phyloP scores from a whole-genome alignment of 2,888 invertebrate species.

The Scaptomyza flava region DNA sequence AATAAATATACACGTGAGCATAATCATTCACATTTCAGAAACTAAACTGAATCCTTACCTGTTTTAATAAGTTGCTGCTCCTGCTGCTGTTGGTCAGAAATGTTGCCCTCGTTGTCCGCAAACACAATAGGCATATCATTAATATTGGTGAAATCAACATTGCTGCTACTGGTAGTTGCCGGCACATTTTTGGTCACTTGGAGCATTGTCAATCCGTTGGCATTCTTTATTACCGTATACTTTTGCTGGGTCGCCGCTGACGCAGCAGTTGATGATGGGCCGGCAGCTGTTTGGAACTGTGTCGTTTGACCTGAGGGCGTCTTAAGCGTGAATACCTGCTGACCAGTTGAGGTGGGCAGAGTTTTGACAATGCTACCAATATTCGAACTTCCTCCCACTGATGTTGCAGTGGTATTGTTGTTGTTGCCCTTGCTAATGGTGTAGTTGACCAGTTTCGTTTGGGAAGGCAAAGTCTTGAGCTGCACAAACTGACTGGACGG shows the following conservation, averaged over 20 bases:
- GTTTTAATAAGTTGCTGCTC: constrained; percentile 43
- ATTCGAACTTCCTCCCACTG: constrained; percentile 40
- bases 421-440: constrained; percentile 76
- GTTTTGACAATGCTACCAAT: constrained; percentile 81
- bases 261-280: not conserved
- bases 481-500: constrained; percentile 84
- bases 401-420: constrained; percentile 19
- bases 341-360: constrained; percentile 56
- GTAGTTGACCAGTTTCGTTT: constrained; percentile 81
- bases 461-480: constrained; percentile 78
- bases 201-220: constrained; percentile 68
- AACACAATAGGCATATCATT: constrained; percentile 88
- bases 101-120: constrained; percentile 86
- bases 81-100: constrained; percentile 52
- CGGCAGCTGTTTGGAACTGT: constrained; percentile 74
- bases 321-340: constrained; percentile 82
- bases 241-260: constrained; percentile 74
- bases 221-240: constrained; percentile 82
- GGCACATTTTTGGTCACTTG: constrained; percentile 66
- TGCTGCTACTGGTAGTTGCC: constrained; percentile 19
- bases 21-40: not conserved
- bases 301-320: constrained; percentile 75
- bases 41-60: constrained; percentile 39
- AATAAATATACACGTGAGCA: not conserved
- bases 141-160: constrained; percentile 86